Conservation (phyloP, 2,888 invertebrate genomes). For the Drosophila dives region DNA sequence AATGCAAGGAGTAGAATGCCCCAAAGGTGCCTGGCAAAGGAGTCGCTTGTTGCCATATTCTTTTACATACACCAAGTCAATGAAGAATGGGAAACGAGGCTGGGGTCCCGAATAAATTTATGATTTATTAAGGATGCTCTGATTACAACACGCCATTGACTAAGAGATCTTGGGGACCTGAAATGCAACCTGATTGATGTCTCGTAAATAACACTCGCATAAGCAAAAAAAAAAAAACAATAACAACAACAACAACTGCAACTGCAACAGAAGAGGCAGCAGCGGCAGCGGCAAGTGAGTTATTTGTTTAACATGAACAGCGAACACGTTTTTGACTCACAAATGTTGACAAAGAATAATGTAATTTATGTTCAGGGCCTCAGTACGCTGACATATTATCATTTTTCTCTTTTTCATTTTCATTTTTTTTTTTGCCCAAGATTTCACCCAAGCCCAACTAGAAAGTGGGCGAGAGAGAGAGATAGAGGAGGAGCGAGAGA, state of each 20-base stretch:
- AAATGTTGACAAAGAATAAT: slow-evolving; percentile 81
- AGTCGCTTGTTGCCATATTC: slow-evolving; percentile 10
- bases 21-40: slow-evolving; percentile 4
- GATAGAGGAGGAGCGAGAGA: background rate
- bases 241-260: slow-evolving; percentile 29
- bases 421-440: slow-evolving; percentile 16
- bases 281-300: slow-evolving; percentile 59
- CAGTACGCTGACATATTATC: slow-evolving; percentile 51
- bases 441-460: slow-evolving; percentile 41
- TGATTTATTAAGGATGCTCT: slow-evolving; percentile 84
- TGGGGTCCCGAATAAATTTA: slow-evolving; percentile 79
- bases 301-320: slow-evolving; percentile 79
- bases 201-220: slow-evolving; percentile 74
- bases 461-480: background rate
- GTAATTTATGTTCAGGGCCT: slow-evolving; percentile 70
- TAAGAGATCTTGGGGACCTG: slow-evolving; percentile 28
- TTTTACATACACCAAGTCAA: slow-evolving; percentile 65
- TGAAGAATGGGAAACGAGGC: slow-evolving; percentile 10
- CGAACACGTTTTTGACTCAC: slow-evolving; percentile 80
- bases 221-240: slow-evolving; percentile 36
- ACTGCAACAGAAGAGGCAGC: slow-evolving; percentile 9
- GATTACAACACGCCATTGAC: slow-evolving; percentile 80
- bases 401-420: slow-evolving; percentile 9
- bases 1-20: slow-evolving; percentile 18
- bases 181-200: slow-evolving; percentile 69